Evolutionary conservation across 2,113 vertebrate species (phyloP), one percentile per base, ranked within the genome.

Genomic region (Dinomys branickii): DNA sequence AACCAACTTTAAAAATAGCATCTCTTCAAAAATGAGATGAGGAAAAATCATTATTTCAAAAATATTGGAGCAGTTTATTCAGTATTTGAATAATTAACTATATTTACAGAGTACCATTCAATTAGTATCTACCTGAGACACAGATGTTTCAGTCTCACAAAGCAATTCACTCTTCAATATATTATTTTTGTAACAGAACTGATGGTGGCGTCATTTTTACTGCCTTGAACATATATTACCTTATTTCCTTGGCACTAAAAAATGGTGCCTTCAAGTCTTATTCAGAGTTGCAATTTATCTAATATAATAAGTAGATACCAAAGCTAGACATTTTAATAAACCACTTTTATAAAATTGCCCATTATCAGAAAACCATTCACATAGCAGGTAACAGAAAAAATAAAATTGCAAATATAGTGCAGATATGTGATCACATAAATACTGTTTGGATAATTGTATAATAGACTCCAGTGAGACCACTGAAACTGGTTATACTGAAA

Each of bases 301-400:
- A 88, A 97, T 75, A 82, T 94, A 98, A 93, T 92, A 44, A 97
- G 84, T 71, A 95, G 80, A 84, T 65, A 91, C n/a, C 38, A 33
- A 94, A 96, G 58, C 12, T 87, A 63, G 94, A 75, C 59, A 95
- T 93, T 96, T 93, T 94, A 95, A 97, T 95, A 96, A 91, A 75
- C 54, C 1, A 90, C 41, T 85, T 96, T 94, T 88, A 88, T 85
- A 84, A 89, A 97, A 85, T 85, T 30, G 19, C 35, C 35, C 24
- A 78, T 94, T 90, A 59, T 93, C 50, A 86, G 52, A 63, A 93
- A 95, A 17, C 38, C 44, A 11, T 71, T 86, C 47, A 88, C 16
- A 88, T 11, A 61, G 38, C 5, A 92, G 38, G 47, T 75, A 88
- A 96, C 20, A 94, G 44, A 94, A 96, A 95, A 93, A 88, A 86